Evolutionary conservation across 2,797 vertebrate species (phyloP).

Genomic region (Onychomys arenicola): DNA sequence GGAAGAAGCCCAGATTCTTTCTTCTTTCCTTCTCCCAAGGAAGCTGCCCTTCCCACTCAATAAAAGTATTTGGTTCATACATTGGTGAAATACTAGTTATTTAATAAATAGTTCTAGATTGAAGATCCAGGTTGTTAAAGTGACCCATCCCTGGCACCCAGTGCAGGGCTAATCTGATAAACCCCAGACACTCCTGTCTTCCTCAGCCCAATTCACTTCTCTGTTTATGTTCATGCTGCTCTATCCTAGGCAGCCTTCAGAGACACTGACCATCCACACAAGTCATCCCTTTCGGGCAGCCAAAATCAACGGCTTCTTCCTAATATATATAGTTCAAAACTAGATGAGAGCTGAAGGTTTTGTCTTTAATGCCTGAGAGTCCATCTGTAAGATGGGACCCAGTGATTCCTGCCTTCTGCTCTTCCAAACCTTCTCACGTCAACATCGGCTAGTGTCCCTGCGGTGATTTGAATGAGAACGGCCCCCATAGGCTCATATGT

Average conservation of each 20-base stretch:
- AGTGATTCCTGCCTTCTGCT: neutral
- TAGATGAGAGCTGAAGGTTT: neutral
- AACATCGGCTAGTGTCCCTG: neutral
- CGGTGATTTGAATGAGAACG: neutral
- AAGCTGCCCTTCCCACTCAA: neutral
- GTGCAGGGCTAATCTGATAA: neutral
- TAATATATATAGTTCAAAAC: neutral
- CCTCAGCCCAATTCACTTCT: neutral
- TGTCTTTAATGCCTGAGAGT: neutral
- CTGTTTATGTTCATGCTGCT: neutral
- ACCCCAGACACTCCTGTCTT: neutral
- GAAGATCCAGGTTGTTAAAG: slow-evolving; percentile 1
- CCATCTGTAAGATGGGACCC: neutral
- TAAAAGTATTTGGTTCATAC: neutral
- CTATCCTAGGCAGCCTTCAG: neutral
- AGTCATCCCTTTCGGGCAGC: neutral
- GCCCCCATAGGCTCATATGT: neutral
- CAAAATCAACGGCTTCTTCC: slow-evolving; percentile 7
- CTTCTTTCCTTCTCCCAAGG: neutral
- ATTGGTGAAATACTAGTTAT: neutral
- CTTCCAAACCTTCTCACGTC: neutral
- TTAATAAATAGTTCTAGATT: slow-evolving; percentile 46
- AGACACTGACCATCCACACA: neutral
- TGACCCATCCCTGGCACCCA: neutral
- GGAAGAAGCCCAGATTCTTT: neutral